Base-by-base conservation (phyloP, 2,113 vertebrate genomes). In the Condylura cristata region DNA sequence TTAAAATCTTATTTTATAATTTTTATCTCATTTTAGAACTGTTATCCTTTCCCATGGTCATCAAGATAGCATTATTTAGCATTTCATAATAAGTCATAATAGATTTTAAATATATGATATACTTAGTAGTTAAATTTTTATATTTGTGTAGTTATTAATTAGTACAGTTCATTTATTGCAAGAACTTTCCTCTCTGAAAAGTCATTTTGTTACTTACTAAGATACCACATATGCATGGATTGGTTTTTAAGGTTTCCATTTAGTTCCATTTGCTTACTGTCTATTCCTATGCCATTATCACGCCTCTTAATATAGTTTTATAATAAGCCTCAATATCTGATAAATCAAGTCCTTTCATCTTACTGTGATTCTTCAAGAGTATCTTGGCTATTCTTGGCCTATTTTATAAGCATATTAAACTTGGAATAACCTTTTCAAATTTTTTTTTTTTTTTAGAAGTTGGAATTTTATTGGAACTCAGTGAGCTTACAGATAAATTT, bases 1-100 rank as follows among this genome's bases (percentile, higher is more conserved):
- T 56, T 6, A 22, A 13, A 51, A 12, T 60, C 37, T 84, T 84
- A 79, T 65, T 72, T 61, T 85, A 92, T 60, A 94, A 84, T 83
- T 65, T 86, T 34, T 63, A 16, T 60, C 37, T 84, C 84, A 79
- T 65, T 72, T 61, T 85, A 92, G 68, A 94, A 84, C 24, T 80
- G 2, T 58, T 89, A 41, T 17, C 34, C n/a, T 74, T 84, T 60
- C 39, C 39, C 7, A 76, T 48, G 24, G 44, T 70, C 60, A 86
- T 86, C 46, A 86, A 41, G 13, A 71, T 44, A 75, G 34, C 8
- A 76, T 58, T 87, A 66, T 71, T 65, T 83, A 83, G 39, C 4
- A 82, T 72, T 86, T 86, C 14, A 14, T 53, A 53, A 8, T 8
- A 61, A 9, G 28, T 30, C 28, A 30, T 9, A 61, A 61, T 30